phyloP scores from a whole-genome alignment of 2,113 vertebrate species.

The Nymphicus hollandicus region DNA sequence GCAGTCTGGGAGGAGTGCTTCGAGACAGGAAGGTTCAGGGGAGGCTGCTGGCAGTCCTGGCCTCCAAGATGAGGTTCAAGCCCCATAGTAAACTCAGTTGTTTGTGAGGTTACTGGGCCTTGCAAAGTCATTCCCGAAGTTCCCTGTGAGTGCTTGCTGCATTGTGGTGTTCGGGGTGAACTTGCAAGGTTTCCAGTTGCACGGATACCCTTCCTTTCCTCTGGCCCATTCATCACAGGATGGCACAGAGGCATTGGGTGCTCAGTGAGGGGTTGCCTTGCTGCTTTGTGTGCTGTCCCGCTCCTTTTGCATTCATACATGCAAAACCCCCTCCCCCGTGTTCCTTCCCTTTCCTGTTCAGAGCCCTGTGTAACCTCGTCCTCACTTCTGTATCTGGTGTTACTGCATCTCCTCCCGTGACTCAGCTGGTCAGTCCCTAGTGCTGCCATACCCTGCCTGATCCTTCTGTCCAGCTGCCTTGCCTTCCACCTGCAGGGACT shows the following conservation, averaged over 20 bases:
- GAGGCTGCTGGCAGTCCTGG: not conserved
- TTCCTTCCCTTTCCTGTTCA: not conserved
- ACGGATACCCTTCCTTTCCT: fast-evolving
- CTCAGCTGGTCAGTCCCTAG: too few species aligned
- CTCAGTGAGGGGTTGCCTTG: fast-evolving
- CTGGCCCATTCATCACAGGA: fast-evolving
- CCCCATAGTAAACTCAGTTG: not conserved
- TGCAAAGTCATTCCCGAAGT: not conserved
- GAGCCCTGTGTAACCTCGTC: fast-evolving
- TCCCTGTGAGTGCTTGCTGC: not conserved
- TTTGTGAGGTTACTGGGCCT: not conserved
- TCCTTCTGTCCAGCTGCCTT: not conserved
- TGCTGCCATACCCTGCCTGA: not conserved
- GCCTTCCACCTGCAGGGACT: not conserved
- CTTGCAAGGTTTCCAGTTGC: not conserved
- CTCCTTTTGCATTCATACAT: not conserved
- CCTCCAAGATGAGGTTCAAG: not conserved
- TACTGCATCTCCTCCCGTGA: fast-evolving
- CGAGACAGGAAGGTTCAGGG: fast-evolving
- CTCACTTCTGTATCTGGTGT: fast-evolving
- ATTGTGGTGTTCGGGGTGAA: not conserved
- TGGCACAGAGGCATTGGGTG: not conserved
- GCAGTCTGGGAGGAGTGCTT: not conserved
- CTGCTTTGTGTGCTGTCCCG: not conserved
- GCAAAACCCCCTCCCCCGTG: fast-evolving